Evolutionary conservation across 2,113 vertebrate genomes (phyloP), one percentile per base, ranked within the genome.

Genomic region (Epinephelus cyanopodus): DNA sequence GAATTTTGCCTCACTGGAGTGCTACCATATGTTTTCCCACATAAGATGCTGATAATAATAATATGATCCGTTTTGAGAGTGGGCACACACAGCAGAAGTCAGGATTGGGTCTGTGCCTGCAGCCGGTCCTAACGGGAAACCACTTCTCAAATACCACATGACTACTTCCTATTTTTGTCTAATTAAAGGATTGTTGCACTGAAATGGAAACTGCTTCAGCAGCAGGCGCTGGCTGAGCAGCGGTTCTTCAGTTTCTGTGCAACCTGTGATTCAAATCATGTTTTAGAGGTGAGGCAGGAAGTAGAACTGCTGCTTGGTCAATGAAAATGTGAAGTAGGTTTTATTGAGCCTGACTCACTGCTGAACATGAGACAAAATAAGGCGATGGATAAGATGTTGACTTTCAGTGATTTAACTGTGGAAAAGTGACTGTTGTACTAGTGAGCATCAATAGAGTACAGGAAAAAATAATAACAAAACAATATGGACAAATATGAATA

Each of bases 141-240:
- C 68, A 54, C 84, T 83, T 77, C 67, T 89, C 72, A 86, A 87
- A 94, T 89, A 91, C 77, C 80, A 58, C 83, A 82, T 81, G 85
- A 86, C 79, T 87, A 89, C 87, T 89, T 95, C 89, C 89, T 92
- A 90, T 91, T 92, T 93, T 93, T 89, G 81, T 84, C 83, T 80
- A 84, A 92, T 92, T 91, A 89, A 89, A 87, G 82, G 89, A 88
- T 84, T 69, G 89, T 87, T 84, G 74, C 57, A 54, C 83, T 83
- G 67, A 88, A 80, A 83, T 84, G 71, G 61, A 88, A 83, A 79
- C 61, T 68, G 87, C 72, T 58, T 79, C 29, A 13, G 70, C 25
- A 53, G 73, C 83, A 66, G 42, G 73, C 65, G 18, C 23, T 63
- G 80, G 63, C 69, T 66, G 47, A 68, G 57, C 47, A 52, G 47